These are phyloP conservation scores for Cheilosia vulpina DNA, from an alignment of 2,888 invertebrate genomes.

Conservation along the genomic window DNA sequence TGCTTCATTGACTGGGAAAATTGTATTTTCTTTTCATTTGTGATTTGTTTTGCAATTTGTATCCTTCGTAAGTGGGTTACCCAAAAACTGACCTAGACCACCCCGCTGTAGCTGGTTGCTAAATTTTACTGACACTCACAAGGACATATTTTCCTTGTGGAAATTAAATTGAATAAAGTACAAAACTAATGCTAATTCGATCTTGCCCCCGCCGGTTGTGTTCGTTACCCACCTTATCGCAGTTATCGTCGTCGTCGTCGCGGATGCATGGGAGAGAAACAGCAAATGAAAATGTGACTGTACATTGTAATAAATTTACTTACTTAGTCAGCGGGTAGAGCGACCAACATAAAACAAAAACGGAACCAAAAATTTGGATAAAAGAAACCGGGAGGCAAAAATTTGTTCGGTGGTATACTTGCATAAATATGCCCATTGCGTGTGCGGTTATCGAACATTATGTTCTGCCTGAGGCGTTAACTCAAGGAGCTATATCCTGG, in stretches of 20 bases:
- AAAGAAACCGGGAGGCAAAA: constrained; percentile 19
- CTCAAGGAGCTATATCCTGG: constrained; percentile 54
- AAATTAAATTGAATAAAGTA: constrained; percentile 6
- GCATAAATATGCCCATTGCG: constrained; percentile 36
- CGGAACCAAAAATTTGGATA: constrained; percentile 14
- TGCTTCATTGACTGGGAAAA: constrained; percentile 72
- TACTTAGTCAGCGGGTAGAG: constrained; percentile 41
- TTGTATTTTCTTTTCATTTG: constrained; percentile 57
- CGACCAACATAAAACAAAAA: constrained; percentile 4
- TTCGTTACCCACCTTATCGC: background rate
- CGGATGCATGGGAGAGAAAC: constrained; percentile 34
- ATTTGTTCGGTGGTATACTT: constrained; percentile 25
- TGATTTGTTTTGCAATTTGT: constrained; percentile 42
- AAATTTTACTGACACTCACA: background rate
- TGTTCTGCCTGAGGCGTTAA: constrained; percentile 48
- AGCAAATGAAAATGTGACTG: constrained; percentile 64
- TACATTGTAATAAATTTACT: constrained; percentile 68
- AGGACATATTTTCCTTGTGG: background rate
- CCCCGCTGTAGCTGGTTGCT: constrained; percentile 4
- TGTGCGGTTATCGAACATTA: constrained; percentile 45
- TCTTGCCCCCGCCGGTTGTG: background rate
- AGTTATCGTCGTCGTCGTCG: constrained; percentile 11
- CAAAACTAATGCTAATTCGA: constrained; percentile 38
- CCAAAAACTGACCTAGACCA: constrained; percentile 48
- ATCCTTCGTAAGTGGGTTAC: constrained; percentile 56